phyloP scores from a whole-genome alignment of 2,888 invertebrate species.

The Marronus borbonicus region DNA sequence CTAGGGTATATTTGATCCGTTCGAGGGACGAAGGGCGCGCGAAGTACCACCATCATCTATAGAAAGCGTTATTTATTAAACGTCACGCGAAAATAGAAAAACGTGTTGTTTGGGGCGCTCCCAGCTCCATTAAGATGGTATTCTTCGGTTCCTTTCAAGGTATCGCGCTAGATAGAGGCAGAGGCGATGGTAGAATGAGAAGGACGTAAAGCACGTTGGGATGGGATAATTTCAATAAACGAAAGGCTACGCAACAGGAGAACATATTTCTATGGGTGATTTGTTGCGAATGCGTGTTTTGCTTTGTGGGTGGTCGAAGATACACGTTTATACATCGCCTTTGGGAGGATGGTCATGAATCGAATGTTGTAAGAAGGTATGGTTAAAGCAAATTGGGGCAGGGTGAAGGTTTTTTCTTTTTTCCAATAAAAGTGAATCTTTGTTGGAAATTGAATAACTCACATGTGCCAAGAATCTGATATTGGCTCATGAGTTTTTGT shows the following conservation, averaged over 20 bases:
- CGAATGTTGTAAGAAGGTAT: no score
- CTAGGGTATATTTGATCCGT: neutral
- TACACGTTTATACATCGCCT: no score
- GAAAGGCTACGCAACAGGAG: neutral
- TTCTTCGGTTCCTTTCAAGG: neutral
- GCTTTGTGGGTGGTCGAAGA: no score
- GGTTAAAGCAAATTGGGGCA: no score
- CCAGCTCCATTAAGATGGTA: constrained; percentile 18
- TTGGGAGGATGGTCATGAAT: no score
- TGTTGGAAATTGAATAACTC: no score
- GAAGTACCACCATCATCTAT: neutral
- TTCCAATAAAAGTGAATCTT: no score
- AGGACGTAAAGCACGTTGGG: neutral
- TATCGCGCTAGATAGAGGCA: neutral
- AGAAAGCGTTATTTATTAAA: constrained; percentile 36
- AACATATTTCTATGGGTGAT: neutral
- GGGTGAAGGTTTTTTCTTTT: no score
- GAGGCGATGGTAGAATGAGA: neutral
- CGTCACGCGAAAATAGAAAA: constrained; percentile 28
- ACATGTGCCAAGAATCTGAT: no score
- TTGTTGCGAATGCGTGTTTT: neutral
- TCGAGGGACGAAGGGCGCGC: neutral
- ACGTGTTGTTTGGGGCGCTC: constrained; percentile 4
- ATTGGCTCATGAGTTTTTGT: no score
- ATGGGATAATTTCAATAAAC: neutral